Evolutionary conservation across 2,113 vertebrate genomes (phyloP).

Genomic region (Trogon surrucura): DNA sequence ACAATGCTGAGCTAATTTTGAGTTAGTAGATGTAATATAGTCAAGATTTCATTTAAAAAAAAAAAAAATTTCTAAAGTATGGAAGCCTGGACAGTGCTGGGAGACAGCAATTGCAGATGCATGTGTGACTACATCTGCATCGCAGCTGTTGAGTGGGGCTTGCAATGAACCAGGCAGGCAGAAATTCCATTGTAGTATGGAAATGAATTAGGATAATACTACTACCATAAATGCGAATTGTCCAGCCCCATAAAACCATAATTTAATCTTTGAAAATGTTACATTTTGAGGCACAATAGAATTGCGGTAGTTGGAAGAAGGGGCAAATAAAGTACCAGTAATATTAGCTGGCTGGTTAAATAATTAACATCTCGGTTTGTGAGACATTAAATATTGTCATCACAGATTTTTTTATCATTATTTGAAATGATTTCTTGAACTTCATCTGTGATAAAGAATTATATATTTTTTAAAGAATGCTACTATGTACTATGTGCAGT

Average conservation of each 20-base stretch:
- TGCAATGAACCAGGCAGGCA: not conserved
- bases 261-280: not conserved
- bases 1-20: not conserved
- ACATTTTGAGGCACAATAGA: not conserved
- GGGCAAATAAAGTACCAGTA: not conserved
- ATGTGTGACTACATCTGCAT: not conserved
- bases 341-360: not conserved
- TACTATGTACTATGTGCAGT: not conserved
- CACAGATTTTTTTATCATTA: not conserved
- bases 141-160: not conserved
- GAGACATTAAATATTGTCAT: not conserved
- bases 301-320: not conserved
- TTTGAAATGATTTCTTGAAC: not conserved
- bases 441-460: not conserved
- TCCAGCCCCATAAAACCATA: not conserved
- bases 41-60: not conserved
- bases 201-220: not conserved
- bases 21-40: not conserved
- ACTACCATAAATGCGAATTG: not conserved
- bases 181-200: not conserved
- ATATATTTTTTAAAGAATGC: not conserved
- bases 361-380: not conserved
- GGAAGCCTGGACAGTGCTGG: not conserved
- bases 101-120: not conserved
- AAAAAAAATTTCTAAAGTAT: not conserved